A percentile compares a stretch with the other conserved stretches of the same genome.
Conservation (phyloP, 35 echinoderm and acorn worm genomes). For the Amphiura filiformis region DNA sequence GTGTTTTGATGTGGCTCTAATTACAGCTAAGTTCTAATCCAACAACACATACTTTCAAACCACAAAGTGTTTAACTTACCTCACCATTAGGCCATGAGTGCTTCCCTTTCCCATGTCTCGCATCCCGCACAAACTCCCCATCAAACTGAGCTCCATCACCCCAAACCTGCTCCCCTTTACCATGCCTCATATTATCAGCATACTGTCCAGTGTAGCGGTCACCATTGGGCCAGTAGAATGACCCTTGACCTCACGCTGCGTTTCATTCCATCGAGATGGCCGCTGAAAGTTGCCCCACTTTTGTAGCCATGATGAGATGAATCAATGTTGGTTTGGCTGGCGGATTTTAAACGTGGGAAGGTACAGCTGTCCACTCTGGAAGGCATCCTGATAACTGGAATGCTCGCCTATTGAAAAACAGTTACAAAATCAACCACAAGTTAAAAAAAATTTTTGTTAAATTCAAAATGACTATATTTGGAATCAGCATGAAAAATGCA, state of each 20-base stretch:
- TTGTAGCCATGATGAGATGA: conserved; percentile 68
- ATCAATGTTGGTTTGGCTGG: conserved; percentile 56
- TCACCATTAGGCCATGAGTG: conserved; percentile 88
- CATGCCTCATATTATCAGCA: conserved; percentile 74
- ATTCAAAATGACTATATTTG: no score
- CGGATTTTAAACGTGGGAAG: conserved; percentile 83
- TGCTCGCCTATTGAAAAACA: background rate
- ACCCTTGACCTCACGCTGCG: conserved; percentile 57
- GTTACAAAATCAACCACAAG: background rate
- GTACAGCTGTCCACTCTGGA: conserved; percentile 81
- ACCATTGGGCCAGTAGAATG: conserved; percentile 89
- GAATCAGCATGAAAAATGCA: no score
- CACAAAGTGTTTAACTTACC: no score
- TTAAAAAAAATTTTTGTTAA: no score
- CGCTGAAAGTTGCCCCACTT: conserved; percentile 78
- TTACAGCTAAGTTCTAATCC: no score
- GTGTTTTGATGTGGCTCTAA: no score
- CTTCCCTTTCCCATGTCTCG: conserved; percentile 86
- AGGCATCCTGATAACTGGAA: no score
- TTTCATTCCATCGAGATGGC: conserved; percentile 61
- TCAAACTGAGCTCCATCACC: conserved; percentile 76
- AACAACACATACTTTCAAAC: no score
- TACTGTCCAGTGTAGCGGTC: conserved; percentile 82
- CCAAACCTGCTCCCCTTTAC: conserved; percentile 86
- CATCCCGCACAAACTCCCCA: conserved; percentile 78